Evolutionary conservation across 2,113 vertebrate genomes (phyloP), one percentile per base, ranked within the genome.

Genomic region (Bufo gargarizans): DNA sequence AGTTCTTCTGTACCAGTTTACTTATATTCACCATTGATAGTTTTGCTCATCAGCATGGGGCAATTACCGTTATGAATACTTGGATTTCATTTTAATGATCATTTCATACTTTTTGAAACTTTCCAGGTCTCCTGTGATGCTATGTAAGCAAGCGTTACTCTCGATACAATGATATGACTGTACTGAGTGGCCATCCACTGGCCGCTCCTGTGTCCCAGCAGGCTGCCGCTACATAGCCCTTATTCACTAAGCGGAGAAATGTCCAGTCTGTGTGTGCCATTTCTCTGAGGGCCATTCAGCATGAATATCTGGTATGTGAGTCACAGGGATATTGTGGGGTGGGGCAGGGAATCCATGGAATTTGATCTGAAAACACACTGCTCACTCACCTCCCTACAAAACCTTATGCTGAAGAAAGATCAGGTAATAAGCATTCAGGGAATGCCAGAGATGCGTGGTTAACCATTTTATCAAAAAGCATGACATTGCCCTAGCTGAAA

Each of bases 331-430:
- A 88, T 77, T 10, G 58, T 67, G 80, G 49, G 87, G 80, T 83
- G 80, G 87, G 87, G 80, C 87, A 12, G 50, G 61, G 82, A 77
- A 88, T 88, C 87, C 87, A 88, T 88, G 87, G 87, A 88, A 88
- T 88, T 88, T 88, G 80, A 88, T 88, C 87, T 82, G 65, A 84
- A 88, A 88, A 88, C 79, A 88, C 53, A 61, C 69, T 77, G 9
- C 61, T 53, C 45, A 17, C 61, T 53, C 45, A 83, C 69, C 69
- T 77, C 76, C 55, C 1, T 6, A 86, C 85, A 67, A 67, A 88
- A 76, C 80, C 72, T 65, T 82, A 88, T 63, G 43, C 56, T 61
- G 67, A 20, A 74, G 86, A 71, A 58, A 88, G 78, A 71, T 47
- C 33, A 19, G 58, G 69, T n/a, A 33, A 33, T 33, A 43, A 83